These are phyloP conservation scores for Prolemur simus DNA, from an alignment of 2,113 vertebrate genomes.

Conservation along the genomic window DNA sequence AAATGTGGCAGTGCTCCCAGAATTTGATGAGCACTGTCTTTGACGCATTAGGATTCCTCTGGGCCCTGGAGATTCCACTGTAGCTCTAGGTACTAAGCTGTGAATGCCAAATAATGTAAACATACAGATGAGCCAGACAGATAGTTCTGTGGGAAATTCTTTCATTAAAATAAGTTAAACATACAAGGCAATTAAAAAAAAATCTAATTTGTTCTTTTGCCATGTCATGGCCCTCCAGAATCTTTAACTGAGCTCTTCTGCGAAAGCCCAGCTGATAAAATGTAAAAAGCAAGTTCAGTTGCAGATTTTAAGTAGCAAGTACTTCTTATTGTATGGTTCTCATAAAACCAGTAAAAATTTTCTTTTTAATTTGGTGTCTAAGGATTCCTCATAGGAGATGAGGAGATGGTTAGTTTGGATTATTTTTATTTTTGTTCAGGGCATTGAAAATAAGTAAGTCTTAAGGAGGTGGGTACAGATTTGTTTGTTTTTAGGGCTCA, in stretches of 20 bases:
- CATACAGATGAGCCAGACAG: neutral
- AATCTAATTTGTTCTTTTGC: neutral
- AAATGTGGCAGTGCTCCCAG: neutral
- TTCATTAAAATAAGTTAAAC: neutral
- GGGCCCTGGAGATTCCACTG: neutral
- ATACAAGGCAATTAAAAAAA: neutral
- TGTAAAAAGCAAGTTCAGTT: neutral
- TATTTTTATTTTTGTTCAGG: neutral
- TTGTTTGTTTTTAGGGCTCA: neutral
- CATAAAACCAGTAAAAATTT: neutral
- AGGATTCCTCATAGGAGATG: neutral
- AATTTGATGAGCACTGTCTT: neutral
- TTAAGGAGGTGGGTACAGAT: neutral
- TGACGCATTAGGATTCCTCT: neutral
- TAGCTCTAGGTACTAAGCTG: neutral
- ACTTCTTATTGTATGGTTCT: neutral
- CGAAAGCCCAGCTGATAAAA: neutral
- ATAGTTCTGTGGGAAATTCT: neutral
- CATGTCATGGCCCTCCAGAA: neutral
- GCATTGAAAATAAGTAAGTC: neutral
- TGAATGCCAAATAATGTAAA: neutral
- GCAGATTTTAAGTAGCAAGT: constrained; percentile 1
- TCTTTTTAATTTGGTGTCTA: neutral
- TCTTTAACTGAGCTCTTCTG: neutral
- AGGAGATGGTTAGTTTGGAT: neutral